Conservation (phyloP, 92 coral and sea anemone species). For the Plumapathes pennacea region DNA sequence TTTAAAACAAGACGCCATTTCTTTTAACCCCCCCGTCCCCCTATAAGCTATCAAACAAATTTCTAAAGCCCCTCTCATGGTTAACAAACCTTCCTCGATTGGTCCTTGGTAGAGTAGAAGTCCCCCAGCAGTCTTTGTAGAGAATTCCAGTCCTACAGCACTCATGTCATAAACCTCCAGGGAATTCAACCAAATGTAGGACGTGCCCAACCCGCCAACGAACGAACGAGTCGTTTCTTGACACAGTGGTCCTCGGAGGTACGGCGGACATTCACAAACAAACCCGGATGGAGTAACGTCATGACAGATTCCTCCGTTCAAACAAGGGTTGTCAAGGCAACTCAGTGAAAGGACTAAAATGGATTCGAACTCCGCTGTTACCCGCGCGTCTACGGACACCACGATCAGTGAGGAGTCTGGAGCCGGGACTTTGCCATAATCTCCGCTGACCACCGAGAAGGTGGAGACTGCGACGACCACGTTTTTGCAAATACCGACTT, state of each 20-base stretch:
- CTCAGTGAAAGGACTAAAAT: slow-evolving; percentile 32
- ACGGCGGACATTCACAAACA: slow-evolving; percentile 73
- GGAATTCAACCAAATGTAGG: slow-evolving; percentile 78
- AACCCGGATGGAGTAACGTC: slow-evolving; percentile 72
- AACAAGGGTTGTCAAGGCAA: slow-evolving; percentile 66
- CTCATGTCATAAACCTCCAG: slow-evolving; percentile 60
- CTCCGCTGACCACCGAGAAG: slow-evolving; percentile 83
- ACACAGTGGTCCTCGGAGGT: slow-evolving; percentile 69
- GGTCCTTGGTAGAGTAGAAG: slow-evolving; percentile 95
- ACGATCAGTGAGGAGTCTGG: slow-evolving; percentile 74
- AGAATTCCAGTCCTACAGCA: slow-evolving; percentile 73
- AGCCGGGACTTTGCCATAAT: slow-evolving; percentile 87
- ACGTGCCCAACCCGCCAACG: slow-evolving; percentile 53
- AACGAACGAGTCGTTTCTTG: slow-evolving; percentile 77
- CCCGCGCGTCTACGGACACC: slow-evolving; percentile 65
- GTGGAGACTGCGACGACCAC: slow-evolving; percentile 47
- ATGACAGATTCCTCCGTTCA: slow-evolving; percentile 74
- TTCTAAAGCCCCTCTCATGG: too few relatives aligned
- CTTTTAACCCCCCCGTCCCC: too few relatives aligned
- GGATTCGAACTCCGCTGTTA: slow-evolving; percentile 51
- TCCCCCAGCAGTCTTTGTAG: slow-evolving; percentile 68
- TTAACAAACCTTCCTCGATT: slow-evolving; percentile 29
- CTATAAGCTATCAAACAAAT: too few relatives aligned
- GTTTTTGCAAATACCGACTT: slow-evolving; percentile 68
- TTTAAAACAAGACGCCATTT: too few relatives aligned